Evolutionary conservation across 1,140 invertebrate genomes (phyloP), one percentile per base, ranked within the genome.

Genomic region (Drosophila funebris): DNA sequence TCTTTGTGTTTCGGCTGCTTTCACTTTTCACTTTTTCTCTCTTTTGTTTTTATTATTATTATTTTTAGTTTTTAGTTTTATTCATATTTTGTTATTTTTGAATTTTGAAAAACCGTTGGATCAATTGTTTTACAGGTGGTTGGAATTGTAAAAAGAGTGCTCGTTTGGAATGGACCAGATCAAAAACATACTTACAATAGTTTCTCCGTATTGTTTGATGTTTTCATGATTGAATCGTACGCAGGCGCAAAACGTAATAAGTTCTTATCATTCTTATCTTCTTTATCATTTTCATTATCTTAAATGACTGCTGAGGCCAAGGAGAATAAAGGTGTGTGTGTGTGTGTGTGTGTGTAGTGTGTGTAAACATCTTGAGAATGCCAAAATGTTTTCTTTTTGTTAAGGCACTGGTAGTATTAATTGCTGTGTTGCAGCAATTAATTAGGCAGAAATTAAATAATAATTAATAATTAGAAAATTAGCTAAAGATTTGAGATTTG

Each of bases 141-240:
- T 88, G 84, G 84, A 88, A 88, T 90, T 88, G 84, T 88, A 89
- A 84, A 88, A 62, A 78, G 84, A 89, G 76, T 88, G 84, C 84
- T 89, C 74, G 69, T 74, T 89, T 81, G 84, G 84, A 89, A 88
- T 88, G 84, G 84, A 77, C 79, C 84, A 88, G 83, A 88, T 88
- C 83, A 88, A 67, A 54, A 56, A 64, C 57, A 64, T 53, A 66
- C 74, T 73, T 63, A 82, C 62, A 75, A 63, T 72, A 72, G 73
- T 88, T 73, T 78, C 71, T 76, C 76, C 75, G 63, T 68, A 50
- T 50, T 18, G 4, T 79, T 76, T 78, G 37, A 71, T 74, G 64
- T 16, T 20, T 52, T 24, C 13, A 44, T 67, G 62, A 66, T 72
- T 68, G 66, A 46, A 50, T 53, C 43, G 62, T 60, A 72, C 31